Evolutionary conservation across 2,888 invertebrate species (phyloP), one percentile per base, ranked within the genome.

Genomic region (Cryptocheilus praepositus): DNA sequence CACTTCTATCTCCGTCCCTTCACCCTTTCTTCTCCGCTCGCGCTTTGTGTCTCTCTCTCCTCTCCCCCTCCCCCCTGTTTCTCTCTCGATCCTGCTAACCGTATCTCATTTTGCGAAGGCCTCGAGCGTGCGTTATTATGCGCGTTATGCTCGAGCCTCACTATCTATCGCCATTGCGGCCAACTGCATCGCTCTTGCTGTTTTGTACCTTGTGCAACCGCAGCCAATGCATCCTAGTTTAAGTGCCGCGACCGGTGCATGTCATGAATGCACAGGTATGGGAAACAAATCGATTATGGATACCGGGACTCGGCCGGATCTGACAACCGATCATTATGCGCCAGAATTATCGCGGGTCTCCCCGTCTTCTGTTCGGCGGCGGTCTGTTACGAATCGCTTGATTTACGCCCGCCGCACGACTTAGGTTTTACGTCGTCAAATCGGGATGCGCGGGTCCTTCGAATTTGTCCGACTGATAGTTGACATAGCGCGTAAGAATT

Each of bases 91-190:
- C 8, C 36, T 36, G 36, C 36, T 36, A 36, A 36, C 36, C 36
- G 67, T 75, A 70, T 73, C 78, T 77, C 77, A 77, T 78, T 78
- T 75, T 70, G 61, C 73, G 75, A 65, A 70, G 71, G 73, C 70
- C 67, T 70, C 62, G 70, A 70, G 61, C 70, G 62, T 64, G 64
- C 64, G 74, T 77, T 77, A 77, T 77, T 68, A 70, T 69, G 72
- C 71, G 61, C 74, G 77, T 70, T 77, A 77, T 77, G 76, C 36
- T 11, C 36, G 36, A 11, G 36, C 36, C 36, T 36, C 36, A 36
- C 11, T 36, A 66, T 66, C 53, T 64, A 67, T 67, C 64, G 64
- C 64, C 61, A 63, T 67, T 69, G 77, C 77, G 69, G 61, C 73
- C 73, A 73, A 76, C 77, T 77, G 73, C 73, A 68, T 73, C 67